A percentile compares a stretch with the other conserved stretches of the same genome.
Evolutionary conservation across 2,888 invertebrate species (phyloP).

Genomic region (Ormyrus thymus): DNA sequence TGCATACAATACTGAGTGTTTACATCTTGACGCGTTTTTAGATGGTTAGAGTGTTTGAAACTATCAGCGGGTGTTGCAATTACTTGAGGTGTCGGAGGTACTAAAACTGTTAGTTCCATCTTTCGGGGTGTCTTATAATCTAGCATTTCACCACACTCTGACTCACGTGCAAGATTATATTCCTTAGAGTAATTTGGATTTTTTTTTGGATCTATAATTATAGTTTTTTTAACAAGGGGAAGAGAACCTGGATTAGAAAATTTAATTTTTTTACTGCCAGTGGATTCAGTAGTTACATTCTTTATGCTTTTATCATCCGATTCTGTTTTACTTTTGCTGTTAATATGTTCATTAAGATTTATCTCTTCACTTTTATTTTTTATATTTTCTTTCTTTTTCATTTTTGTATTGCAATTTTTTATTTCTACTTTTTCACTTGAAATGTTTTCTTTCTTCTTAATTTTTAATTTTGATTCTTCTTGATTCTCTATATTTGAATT

Average conservation of each 20-base stretch:
- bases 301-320: no score
- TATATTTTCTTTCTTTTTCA: not conserved
- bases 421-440: constrained; percentile 39
- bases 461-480: constrained; percentile 1
- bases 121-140: constrained; percentile 70
- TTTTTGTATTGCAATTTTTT: not conserved
- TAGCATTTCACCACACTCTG: constrained; percentile 57
- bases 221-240: no score
- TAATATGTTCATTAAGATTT: no score
- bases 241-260: no score
- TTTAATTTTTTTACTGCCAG: no score
- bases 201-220: no score
- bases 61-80: constrained; percentile 65
- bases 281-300: no score
- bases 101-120: constrained; percentile 59
- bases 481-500: not conserved
- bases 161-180: no score
- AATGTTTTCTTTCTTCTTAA: constrained; percentile 11
- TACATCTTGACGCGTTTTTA: constrained; percentile 59
- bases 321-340: no score
- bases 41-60: constrained; percentile 59
- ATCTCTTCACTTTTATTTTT: no score
- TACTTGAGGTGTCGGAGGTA: constrained; percentile 71
- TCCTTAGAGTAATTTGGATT: no score
- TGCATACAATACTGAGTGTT: constrained; percentile 64